These are phyloP conservation scores for Mya arenaria DNA, from an alignment of 1,140 invertebrate species.

Conservation along the genomic window DNA sequence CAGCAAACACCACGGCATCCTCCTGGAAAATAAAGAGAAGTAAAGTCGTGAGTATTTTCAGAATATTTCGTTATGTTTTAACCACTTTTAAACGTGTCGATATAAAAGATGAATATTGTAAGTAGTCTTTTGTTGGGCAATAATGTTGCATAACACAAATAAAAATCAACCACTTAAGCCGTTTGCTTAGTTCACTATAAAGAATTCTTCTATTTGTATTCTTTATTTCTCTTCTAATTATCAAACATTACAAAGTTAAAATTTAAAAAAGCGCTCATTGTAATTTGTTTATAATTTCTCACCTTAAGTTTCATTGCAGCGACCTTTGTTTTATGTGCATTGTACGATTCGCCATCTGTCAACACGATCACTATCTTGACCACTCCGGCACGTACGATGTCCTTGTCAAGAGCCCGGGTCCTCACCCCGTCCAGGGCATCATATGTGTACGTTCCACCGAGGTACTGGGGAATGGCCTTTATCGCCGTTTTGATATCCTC, in stretches of 20 bases:
- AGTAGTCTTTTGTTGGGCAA: too few relatives aligned
- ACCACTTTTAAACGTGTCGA: too few relatives aligned
- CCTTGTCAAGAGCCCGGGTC: conserved; percentile 14
- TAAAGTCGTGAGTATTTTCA: too few relatives aligned
- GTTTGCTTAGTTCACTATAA: too few relatives aligned
- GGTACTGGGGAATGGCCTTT: conserved; percentile 37
- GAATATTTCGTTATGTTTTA: too few relatives aligned
- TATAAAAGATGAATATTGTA: too few relatives aligned
- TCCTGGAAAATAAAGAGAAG: conserved; percentile 6
- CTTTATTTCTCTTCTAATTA: too few relatives aligned
- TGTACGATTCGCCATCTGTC: conserved; percentile 53
- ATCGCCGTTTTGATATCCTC: conserved; percentile 7
- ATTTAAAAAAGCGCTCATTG: too few relatives aligned
- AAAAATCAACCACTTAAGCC: too few relatives aligned
- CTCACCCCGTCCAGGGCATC: conserved; percentile 50
- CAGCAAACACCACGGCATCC: conserved; percentile 57
- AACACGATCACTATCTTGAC: conserved; percentile 51
- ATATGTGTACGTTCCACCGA: conserved; percentile 54
- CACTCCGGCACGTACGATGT: conserved; percentile 19
- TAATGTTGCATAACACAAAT: too few relatives aligned
- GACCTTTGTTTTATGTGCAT: conserved; percentile 37
- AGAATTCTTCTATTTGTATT: too few relatives aligned
- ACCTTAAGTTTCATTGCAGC: conserved; percentile 45
- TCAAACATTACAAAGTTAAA: too few relatives aligned
- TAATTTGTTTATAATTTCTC: background rate